phyloP scores from a whole-genome alignment of 2,888 invertebrate genomes.

The Bhutanitis thaidina region DNA sequence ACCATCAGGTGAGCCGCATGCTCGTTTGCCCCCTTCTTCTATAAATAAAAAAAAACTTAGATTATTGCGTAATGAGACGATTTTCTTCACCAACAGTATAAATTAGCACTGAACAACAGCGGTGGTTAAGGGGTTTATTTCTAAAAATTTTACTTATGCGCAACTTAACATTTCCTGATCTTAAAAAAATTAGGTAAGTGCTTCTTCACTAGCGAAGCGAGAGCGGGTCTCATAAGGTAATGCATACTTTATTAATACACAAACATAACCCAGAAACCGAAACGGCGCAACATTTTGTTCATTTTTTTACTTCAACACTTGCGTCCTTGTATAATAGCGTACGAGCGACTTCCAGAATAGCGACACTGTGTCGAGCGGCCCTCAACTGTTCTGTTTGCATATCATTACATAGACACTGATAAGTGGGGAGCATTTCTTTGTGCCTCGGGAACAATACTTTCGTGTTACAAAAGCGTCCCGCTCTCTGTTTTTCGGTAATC shows the following conservation, averaged over 20 bases:
- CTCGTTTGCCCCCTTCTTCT: too few species aligned
- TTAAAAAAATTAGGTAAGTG: too few species aligned
- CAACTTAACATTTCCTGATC: too few species aligned
- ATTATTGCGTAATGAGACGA: too few species aligned
- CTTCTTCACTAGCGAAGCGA: too few species aligned
- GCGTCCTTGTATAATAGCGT: background rate
- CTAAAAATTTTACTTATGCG: too few species aligned
- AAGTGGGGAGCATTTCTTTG: conserved; percentile 29
- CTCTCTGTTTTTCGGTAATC: conserved; percentile 12
- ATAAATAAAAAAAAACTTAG: too few species aligned
- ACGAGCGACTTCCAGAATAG: conserved; percentile 24
- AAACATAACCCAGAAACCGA: background rate
- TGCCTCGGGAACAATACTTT: conserved; percentile 27
- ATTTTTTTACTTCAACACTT: conserved; percentile 3
- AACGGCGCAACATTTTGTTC: background rate
- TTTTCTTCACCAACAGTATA: too few species aligned
- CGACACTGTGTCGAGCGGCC: conserved; percentile 19
- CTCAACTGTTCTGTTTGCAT: conserved; percentile 43
- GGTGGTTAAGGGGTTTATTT: too few species aligned
- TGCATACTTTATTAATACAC: background rate
- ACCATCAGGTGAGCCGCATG: too few species aligned
- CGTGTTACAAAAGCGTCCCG: conserved; percentile 5
- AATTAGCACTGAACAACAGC: too few species aligned
- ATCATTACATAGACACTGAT: conserved; percentile 40
- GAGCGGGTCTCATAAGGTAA: background rate